A percentile compares a stretch with the other conserved stretches of the same genome.
phyloP scores from a whole-genome alignment of 2,797 vertebrate genomes.

The Dendrocincla tyrannina region DNA sequence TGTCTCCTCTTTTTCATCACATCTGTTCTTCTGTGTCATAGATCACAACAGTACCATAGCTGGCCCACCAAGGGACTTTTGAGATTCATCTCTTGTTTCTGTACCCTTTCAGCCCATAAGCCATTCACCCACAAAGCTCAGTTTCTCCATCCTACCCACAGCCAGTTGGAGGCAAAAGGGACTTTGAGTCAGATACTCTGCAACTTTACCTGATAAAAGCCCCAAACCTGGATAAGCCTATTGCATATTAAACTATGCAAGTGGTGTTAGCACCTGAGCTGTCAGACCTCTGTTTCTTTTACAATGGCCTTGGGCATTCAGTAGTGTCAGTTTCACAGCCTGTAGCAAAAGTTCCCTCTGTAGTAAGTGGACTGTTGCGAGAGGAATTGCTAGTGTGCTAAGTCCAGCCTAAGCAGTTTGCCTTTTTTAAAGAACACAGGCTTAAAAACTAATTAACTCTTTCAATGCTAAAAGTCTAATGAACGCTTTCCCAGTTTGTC shows the following conservation, averaged over 20 bases:
- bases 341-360: background rate
- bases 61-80: background rate
- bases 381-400: background rate
- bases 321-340: background rate
- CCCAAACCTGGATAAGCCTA: background rate
- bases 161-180: background rate
- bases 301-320: background rate
- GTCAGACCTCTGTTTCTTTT: background rate
- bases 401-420: background rate
- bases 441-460: background rate
- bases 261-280: background rate
- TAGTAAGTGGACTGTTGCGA: background rate
- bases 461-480: background rate
- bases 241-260: background rate
- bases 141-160: background rate
- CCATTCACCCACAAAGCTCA: fast-evolving
- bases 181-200: background rate
- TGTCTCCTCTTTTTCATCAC: background rate
- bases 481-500: background rate
- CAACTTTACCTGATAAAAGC: background rate
- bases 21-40: background rate
- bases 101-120: background rate
- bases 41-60: background rate
- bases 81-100: background rate
- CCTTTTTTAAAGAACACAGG: background rate